Evolutionary conservation across 2,888 invertebrate species (phyloP).

Genomic region (Eudemis profundana): DNA sequence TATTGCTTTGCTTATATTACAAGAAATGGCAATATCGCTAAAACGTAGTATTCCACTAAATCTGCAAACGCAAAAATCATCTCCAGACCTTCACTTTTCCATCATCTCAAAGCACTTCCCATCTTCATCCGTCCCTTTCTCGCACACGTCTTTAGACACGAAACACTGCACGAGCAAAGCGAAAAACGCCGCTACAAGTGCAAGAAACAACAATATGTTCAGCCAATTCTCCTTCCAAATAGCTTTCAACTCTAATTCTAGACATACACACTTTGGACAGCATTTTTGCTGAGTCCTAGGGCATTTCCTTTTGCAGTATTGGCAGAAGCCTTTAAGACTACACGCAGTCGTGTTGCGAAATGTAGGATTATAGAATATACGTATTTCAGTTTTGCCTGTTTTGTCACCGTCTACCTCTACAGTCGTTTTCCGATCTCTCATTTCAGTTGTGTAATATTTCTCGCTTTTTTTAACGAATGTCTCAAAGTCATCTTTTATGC

Average conservation of each 20-base stretch:
- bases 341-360: slow-evolving; percentile 64
- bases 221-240: slow-evolving; percentile 78
- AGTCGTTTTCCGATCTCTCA: slow-evolving; percentile 65
- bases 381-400: slow-evolving; percentile 72
- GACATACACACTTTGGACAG: slow-evolving; percentile 69
- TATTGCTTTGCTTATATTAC: too few species aligned
- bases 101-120: slow-evolving; percentile 66
- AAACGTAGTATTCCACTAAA: too few species aligned
- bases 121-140: slow-evolving; percentile 53
- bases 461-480: slow-evolving; percentile 80
- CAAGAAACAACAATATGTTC: slow-evolving; percentile 70
- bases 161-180: slow-evolving; percentile 71
- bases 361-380: slow-evolving; percentile 80
- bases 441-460: slow-evolving; percentile 73
- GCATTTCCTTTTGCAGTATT: slow-evolving; percentile 68
- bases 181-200: slow-evolving; percentile 68
- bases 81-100: neutral
- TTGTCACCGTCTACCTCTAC: slow-evolving; percentile 61
- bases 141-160: slow-evolving; percentile 62
- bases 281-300: slow-evolving; percentile 72
- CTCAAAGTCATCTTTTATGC: slow-evolving; percentile 70
- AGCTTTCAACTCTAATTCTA: slow-evolving; percentile 67
- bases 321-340: slow-evolving; percentile 65
- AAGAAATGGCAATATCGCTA: neutral
- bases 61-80: too few species aligned